A percentile compares a stretch with the other conserved stretches of the same genome.
phyloP scores from a whole-genome alignment of 2,888 invertebrate species.

The Psococerastis gibbosa region DNA sequence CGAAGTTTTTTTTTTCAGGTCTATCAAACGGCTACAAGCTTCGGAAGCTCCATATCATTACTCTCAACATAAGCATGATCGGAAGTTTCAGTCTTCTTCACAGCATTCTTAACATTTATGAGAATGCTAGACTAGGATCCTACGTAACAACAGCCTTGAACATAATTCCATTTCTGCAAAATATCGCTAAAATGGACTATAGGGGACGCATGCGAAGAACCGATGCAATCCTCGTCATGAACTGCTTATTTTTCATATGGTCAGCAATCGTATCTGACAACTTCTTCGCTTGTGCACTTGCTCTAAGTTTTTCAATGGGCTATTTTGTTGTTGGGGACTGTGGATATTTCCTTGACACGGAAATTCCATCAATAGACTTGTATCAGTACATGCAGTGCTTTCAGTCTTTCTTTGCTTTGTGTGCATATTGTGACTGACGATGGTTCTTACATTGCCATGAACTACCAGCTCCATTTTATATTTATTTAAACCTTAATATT shows the following conservation, averaged over 20 bases:
- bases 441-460: no score
- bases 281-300: neutral
- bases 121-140: neutral
- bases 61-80: neutral
- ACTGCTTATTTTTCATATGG: neutral
- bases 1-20: slow-evolving; percentile 6
- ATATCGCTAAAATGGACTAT: neutral
- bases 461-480: no score
- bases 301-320: neutral
- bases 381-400: slow-evolving; percentile 5
- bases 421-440: neutral
- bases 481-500: no score
- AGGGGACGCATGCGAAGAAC: neutral
- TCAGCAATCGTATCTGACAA: neutral
- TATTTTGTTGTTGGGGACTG: slow-evolving; percentile 2
- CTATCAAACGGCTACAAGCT: slow-evolving; percentile 4
- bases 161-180: neutral
- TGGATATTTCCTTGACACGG: slow-evolving; percentile 5
- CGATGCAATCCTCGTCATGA: neutral
- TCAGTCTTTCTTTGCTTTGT: slow-evolving; percentile 1
- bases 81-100: neutral
- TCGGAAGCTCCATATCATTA: neutral
- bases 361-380: slow-evolving; percentile 3
- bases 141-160: neutral
- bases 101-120: neutral